These are phyloP conservation scores for Heliornis fulica DNA, from an alignment of 2,113 vertebrate genomes.

Conservation along the genomic window DNA sequence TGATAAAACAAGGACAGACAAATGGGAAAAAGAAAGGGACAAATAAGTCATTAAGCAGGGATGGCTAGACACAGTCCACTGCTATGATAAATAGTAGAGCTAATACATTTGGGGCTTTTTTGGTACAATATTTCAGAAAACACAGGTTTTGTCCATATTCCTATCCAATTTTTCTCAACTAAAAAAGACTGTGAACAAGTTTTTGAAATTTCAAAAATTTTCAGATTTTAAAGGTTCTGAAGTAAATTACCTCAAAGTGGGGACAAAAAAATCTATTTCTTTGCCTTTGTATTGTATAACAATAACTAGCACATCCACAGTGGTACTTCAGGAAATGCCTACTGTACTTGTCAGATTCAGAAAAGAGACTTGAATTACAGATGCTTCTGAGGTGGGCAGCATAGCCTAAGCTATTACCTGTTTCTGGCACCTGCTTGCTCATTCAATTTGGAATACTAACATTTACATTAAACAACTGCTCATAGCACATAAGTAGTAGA, in stretches of 20 bases:
- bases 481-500: not conserved
- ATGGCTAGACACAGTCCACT: not conserved
- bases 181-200: not conserved
- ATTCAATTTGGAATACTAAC: not conserved
- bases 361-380: not conserved
- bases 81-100: not conserved
- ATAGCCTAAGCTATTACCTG: not conserved
- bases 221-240: not conserved
- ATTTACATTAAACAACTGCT: not conserved
- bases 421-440: not conserved
- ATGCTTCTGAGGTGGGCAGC: not conserved
- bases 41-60: not conserved
- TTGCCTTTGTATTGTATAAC: not conserved
- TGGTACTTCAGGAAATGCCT: not conserved
- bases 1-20: not conserved
- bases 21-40: not conserved
- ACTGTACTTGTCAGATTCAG: not conserved
- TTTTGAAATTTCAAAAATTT: not conserved
- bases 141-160: not conserved
- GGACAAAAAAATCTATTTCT: not conserved
- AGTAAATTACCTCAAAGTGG: not conserved
- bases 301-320: not conserved
- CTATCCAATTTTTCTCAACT: not conserved
- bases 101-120: not conserved
- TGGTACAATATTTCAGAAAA: not conserved